phyloP scores from a whole-genome alignment of 2,888 invertebrate genomes.

The Barypeithes pellucidus region DNA sequence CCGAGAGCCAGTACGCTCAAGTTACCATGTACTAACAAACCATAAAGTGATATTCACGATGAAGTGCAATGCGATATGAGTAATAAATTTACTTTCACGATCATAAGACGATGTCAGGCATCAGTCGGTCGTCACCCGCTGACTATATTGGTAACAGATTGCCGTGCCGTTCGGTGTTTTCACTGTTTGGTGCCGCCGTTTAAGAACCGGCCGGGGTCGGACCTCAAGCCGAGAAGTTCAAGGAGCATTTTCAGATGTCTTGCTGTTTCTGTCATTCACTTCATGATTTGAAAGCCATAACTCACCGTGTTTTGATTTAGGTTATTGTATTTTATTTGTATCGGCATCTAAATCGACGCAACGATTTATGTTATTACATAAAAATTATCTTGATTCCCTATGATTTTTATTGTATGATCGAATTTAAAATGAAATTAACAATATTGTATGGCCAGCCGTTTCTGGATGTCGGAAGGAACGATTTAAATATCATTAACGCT shows the following conservation, averaged over 20 bases:
- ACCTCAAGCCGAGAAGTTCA: constrained; percentile 45
- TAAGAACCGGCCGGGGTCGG: constrained; percentile 49
- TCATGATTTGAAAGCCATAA: constrained; percentile 34
- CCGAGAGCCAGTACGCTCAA: background rate
- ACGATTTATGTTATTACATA: constrained; percentile 20
- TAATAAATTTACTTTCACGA: constrained; percentile 38
- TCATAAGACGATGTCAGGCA: constrained; percentile 52
- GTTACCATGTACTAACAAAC: constrained; percentile 17
- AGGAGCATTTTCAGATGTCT: constrained; percentile 46
- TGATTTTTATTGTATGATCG: no score
- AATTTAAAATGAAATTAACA: no score
- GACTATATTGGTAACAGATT: constrained; percentile 61
- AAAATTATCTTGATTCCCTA: constrained; percentile 12
- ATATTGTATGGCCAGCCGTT: no score
- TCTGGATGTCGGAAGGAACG: no score
- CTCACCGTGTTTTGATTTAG: constrained; percentile 32
- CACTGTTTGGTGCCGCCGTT: constrained; percentile 58
- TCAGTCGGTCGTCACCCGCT: constrained; percentile 58
- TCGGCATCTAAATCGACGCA: constrained; percentile 23
- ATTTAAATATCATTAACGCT: no score
- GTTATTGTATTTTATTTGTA: constrained; percentile 31
- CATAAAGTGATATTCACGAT: constrained; percentile 28
- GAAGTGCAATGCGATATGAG: constrained; percentile 27
- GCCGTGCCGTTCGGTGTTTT: constrained; percentile 55
- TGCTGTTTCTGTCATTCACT: constrained; percentile 32